Base-by-base conservation (phyloP, 2,113 vertebrate genomes). In the Etia nguti region DNA sequence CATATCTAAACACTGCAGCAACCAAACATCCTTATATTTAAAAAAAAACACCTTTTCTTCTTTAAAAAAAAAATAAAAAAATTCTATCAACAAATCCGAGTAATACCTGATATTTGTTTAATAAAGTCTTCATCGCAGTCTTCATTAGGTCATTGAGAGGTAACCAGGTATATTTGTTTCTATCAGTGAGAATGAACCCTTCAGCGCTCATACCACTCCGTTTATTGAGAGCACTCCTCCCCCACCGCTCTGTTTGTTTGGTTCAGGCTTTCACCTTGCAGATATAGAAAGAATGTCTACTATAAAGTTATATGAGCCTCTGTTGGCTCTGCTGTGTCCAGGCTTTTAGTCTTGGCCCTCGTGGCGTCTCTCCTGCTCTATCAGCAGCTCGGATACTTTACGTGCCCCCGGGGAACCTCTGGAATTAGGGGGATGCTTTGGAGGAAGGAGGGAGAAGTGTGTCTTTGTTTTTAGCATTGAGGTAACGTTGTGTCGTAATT, bases 291-390 rank as follows among this genome's bases (percentile, higher is more conserved):
- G 80, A 85, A 88, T 89, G 86, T 65, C 41, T 34, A 70, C 86
- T 86, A 57, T 90, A 82, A 88, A 80, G 87, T 91, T 89, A 84
- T 87, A 90, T 31, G 86, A 91, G 87, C 84, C 79, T 92, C 56
- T 56, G 48, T 46, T 22, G 68, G 68, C 84, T 10, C 55, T 52
- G 87, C 80, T 83, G 88, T n/a, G 6, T 75, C 70, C 11, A 70
- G 91, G 81, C 88, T 93, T 91, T 93, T 89, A 91, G 89, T 82
- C 73, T 80, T 34, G 55, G 79, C 65, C 80, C 82, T 87, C 6
- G 5, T 70, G 84, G 89, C 57, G 22, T 91, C 79, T 86, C 52
- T 79, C 46, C 85, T 2, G 34, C 55, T 81, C 62, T 50, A 36
- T 80, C 43, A 54, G 56, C 82, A 24, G 15, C n/a, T 5, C 1